A percentile compares a stretch with the other conserved stretches of the same genome.
phyloP scores from a whole-genome alignment of 1,140 invertebrate genomes.

The Zophobas atratus region DNA sequence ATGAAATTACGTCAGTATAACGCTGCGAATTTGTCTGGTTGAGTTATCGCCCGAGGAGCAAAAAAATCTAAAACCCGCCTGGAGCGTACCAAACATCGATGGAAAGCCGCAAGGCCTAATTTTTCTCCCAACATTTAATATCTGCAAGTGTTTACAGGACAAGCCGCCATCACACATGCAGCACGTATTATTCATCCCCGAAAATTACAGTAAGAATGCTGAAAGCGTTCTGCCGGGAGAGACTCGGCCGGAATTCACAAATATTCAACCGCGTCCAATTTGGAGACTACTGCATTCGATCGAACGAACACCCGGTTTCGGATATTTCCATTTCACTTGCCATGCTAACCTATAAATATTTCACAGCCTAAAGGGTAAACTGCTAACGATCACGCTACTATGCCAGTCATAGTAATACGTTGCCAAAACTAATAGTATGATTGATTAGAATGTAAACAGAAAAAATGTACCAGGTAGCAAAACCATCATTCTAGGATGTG shows the following conservation, averaged over 20 bases:
- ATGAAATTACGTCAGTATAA: too few relatives aligned
- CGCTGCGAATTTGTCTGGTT: too few relatives aligned
- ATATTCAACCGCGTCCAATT: constrained; percentile 41
- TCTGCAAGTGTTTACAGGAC: constrained; percentile 38
- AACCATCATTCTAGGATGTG: background rate
- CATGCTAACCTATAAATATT: constrained; percentile 43
- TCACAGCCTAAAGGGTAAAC: constrained; percentile 38
- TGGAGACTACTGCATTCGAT: constrained; percentile 41
- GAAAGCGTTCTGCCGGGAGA: constrained; percentile 31
- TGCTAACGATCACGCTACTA: constrained; percentile 37
- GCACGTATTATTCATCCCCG: constrained; percentile 40
- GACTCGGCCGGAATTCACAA: constrained; percentile 39
- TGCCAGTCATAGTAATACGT: constrained; percentile 12
- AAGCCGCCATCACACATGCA: constrained; percentile 34
- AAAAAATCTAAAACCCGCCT: too few relatives aligned
- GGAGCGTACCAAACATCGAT: too few relatives aligned
- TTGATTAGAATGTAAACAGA: constrained; percentile 37
- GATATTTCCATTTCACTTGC: constrained; percentile 41
- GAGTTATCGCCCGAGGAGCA: too few relatives aligned
- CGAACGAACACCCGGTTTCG: constrained; percentile 36
- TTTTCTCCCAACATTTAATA: constrained; percentile 18
- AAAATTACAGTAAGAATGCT: constrained; percentile 42
- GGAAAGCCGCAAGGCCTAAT: background rate
- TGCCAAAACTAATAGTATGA: constrained; percentile 24
- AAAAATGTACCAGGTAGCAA: constrained; percentile 1